A percentile compares a stretch with the other conserved stretches of the same genome.
phyloP scores from a whole-genome alignment of 2,888 invertebrate genomes.

The Tipula lateralis region DNA sequence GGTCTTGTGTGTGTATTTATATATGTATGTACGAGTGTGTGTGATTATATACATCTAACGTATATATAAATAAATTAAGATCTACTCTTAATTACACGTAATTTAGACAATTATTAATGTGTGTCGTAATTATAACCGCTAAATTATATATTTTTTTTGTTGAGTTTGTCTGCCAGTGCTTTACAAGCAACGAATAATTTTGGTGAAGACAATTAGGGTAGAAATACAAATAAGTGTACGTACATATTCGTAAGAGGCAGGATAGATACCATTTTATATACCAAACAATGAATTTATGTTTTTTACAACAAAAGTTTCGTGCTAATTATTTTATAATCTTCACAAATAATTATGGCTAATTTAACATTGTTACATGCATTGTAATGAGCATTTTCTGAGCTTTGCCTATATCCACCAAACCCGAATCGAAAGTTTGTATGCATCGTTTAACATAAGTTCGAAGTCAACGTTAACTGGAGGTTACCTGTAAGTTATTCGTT shows the following conservation, averaged over 20 bases:
- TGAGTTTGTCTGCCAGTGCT: neutral
- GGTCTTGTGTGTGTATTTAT: too few species aligned
- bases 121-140: neutral
- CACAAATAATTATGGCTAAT: neutral
- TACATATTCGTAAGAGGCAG: neutral
- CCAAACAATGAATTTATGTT: neutral
- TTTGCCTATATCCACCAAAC: too few species aligned
- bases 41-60: neutral
- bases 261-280: neutral
- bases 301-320: neutral
- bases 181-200: neutral
- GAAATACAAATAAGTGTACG: neutral
- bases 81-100: neutral
- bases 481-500: too few species aligned
- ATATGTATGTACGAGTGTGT: neutral
- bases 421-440: too few species aligned
- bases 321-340: slow-evolving; percentile 3
- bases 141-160: neutral
- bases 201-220: neutral
- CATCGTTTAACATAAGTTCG: too few species aligned
- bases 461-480: too few species aligned
- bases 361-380: neutral
- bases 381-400: too few species aligned
- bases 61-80: neutral
- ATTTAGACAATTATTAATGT: neutral